These are phyloP conservation scores for Henricia sp. DNA, from an alignment of 53 echinoderm and acorn worm species.

Conservation along the genomic window DNA sequence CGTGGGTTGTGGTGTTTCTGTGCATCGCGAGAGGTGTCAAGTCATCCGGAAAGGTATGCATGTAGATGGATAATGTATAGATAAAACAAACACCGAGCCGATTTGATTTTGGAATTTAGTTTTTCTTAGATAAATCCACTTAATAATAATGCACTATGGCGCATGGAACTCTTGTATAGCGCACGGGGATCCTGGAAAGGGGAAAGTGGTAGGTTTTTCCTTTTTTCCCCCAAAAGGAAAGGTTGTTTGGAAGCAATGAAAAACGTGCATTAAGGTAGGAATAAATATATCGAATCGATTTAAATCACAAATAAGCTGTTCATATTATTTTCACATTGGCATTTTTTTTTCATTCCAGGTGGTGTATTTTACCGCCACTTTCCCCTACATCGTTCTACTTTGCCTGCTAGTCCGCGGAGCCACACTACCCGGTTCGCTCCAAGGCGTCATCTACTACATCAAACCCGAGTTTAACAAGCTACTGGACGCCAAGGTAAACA, in stretches of 20 bases:
- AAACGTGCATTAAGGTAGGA: too few relatives aligned
- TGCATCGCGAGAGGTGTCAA: conserved; percentile 82
- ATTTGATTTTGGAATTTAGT: neutral
- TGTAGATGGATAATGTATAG: too few relatives aligned
- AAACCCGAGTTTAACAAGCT: conserved; percentile 68
- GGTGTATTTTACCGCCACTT: conserved; percentile 80
- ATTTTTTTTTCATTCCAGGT: conserved; percentile 57
- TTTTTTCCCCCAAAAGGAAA: neutral
- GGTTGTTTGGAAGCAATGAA: too few relatives aligned
- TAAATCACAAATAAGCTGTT: neutral
- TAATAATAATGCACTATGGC: too few relatives aligned
- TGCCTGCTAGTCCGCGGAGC: conserved; percentile 75
- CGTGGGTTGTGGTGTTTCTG: conserved; percentile 81
- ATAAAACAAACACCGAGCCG: too few relatives aligned
- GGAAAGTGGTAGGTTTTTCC: neutral
- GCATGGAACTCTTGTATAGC: too few relatives aligned
- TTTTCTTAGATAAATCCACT: too few relatives aligned
- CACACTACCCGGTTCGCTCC: conserved; percentile 77
- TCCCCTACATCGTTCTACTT: conserved; percentile 77
- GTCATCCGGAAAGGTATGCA: conserved; percentile 83
- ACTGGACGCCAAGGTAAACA: conserved; percentile 57
- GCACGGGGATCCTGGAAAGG: too few relatives aligned
- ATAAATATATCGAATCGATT: too few relatives aligned
- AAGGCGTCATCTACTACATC: conserved; percentile 85
- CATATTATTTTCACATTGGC: neutral